Evolutionary conservation across 2,113 vertebrate species (phyloP).

Genomic region (Bombycilla garrulus): DNA sequence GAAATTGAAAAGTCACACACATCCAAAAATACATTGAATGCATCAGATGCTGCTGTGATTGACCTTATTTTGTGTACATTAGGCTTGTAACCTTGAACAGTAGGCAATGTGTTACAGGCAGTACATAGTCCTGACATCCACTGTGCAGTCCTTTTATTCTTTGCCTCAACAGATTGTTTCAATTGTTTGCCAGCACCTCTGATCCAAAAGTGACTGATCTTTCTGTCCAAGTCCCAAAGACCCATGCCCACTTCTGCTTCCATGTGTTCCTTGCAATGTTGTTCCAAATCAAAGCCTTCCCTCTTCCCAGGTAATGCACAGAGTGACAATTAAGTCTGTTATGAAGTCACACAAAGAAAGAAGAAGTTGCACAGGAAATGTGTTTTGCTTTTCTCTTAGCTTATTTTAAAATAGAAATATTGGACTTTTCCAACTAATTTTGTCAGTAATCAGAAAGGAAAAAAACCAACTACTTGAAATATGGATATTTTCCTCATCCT

Average conservation of each 20-base stretch:
- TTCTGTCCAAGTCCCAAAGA: background rate
- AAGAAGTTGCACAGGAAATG: background rate
- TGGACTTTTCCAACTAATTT: background rate
- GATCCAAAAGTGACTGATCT: background rate
- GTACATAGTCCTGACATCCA: background rate
- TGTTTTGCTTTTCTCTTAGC: background rate
- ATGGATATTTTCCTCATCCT: background rate
- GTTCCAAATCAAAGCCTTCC: background rate
- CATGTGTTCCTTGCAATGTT: background rate
- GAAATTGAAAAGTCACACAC: background rate
- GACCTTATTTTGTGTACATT: background rate
- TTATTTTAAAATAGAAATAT: background rate
- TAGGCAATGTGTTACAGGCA: background rate
- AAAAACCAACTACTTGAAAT: background rate
- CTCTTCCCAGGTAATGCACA: background rate
- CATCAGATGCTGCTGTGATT: background rate
- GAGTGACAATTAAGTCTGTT: background rate
- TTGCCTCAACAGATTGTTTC: conserved; percentile 10
- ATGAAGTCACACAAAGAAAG: background rate
- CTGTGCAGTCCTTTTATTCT: background rate
- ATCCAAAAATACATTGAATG: background rate
- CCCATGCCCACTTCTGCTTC: background rate
- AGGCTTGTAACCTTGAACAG: conserved; percentile 2
- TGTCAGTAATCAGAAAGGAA: background rate
- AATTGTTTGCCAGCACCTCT: background rate